phyloP scores from a whole-genome alignment of 2,888 invertebrate species.

The Hanleya hanleyi region DNA sequence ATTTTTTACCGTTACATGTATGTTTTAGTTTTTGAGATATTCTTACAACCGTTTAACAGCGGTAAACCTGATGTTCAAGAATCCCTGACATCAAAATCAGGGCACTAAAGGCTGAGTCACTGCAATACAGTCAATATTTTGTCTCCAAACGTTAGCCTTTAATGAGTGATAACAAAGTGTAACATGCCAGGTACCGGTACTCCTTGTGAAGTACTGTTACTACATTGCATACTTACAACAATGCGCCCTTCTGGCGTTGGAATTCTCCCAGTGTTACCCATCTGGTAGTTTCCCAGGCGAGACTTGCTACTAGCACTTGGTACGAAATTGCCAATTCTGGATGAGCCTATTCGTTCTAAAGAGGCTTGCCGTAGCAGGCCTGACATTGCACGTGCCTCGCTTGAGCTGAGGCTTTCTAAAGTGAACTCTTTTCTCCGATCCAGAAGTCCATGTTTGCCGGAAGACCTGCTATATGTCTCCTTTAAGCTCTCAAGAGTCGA shows the following conservation, averaged over 20 bases:
- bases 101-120: too few species aligned
- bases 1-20: too few species aligned
- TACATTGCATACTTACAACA: slow-evolving; percentile 61
- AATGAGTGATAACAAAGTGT: too few species aligned
- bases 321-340: slow-evolving; percentile 63
- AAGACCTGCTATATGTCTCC: slow-evolving; percentile 13
- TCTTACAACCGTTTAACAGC: too few species aligned
- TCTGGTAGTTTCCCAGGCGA: slow-evolving; percentile 60
- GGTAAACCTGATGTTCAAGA: too few species aligned
- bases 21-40: too few species aligned
- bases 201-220: too few species aligned
- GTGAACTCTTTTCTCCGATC: slow-evolving; percentile 64
- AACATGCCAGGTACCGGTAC: too few species aligned
- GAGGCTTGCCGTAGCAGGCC: slow-evolving; percentile 69
- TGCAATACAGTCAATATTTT: too few species aligned
- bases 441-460: slow-evolving; percentile 53
- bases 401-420: slow-evolving; percentile 67
- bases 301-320: slow-evolving; percentile 65
- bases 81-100: too few species aligned
- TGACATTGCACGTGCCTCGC: slow-evolving; percentile 70
- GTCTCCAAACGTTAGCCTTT: too few species aligned
- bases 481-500: slow-evolving; percentile 39
- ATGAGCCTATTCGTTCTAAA: slow-evolving; percentile 68
- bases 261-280: slow-evolving; percentile 57
- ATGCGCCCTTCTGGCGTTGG: slow-evolving; percentile 65